Percentiles rank a stretch among this genome's conserved stretches.
Conservation (phyloP, 2,797 vertebrate genomes). For the Sebastes trivittatus region DNA sequence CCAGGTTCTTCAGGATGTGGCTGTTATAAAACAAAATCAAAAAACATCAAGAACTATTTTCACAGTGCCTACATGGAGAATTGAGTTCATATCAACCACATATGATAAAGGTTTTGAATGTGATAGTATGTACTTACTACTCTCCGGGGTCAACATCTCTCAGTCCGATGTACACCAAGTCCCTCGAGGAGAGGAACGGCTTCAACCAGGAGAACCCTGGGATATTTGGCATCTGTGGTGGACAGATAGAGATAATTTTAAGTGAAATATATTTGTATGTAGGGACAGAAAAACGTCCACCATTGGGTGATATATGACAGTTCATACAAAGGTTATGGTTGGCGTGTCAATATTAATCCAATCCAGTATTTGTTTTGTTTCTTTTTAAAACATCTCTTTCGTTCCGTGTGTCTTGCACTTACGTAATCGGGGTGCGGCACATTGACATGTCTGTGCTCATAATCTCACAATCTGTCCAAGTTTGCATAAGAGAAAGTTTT, state of each 20-base stretch:
- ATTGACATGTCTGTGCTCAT: neutral
- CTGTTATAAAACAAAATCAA: conserved; percentile 69
- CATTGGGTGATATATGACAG: too few relatives aligned
- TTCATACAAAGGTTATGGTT: neutral
- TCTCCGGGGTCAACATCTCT: conserved; percentile 96
- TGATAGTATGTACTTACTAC: conserved; percentile 83
- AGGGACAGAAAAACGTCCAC: neutral
- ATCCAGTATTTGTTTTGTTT: neutral
- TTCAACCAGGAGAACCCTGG: conserved; percentile 97
- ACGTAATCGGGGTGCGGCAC: too few relatives aligned
- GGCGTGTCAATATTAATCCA: too few relatives aligned
- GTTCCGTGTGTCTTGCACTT: rapidly evolving
- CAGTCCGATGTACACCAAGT: conserved; percentile 94
- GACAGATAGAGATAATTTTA: neutral
- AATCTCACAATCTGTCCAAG: neutral
- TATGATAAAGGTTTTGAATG: neutral
- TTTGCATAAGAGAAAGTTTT: neutral
- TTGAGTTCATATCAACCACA: neutral
- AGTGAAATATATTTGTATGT: neutral
- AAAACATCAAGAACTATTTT: neutral
- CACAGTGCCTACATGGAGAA: neutral
- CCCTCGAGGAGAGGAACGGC: conserved; percentile 89
- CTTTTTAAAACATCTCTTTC: neutral
- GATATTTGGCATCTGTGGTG: conserved; percentile 87
- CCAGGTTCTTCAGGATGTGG: conserved; percentile 92